Evolutionary conservation across 1,140 invertebrate genomes (phyloP), one percentile per base, ranked within the genome.

Genomic region (Magallana ariakensis): DNA sequence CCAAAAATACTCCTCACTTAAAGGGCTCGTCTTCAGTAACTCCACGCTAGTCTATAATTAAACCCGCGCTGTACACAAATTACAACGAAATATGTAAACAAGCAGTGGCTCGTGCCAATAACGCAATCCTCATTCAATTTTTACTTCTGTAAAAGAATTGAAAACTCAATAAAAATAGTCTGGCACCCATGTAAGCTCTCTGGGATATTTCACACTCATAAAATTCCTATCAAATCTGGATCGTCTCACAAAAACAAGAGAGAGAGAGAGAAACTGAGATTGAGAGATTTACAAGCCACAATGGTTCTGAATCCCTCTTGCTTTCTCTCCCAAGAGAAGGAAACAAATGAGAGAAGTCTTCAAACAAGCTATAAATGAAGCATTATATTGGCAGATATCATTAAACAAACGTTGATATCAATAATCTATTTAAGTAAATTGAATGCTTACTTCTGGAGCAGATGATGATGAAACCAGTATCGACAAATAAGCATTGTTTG

Each of bases 91-190:
- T 75, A 75, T 75, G 66, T 75, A 75, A 75, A 75, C 66, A 75
- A 75, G 9, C 22, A 11, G 33, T 11, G 15, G 33, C 66, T 75
- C 66, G 9, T 26, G 66, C 66, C 66, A 75, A 75, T 75, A 75
- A 75, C 13, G 66, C 66, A 75, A 75, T 75, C 22, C 66, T 75
- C 66, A 75, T 75, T 75, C 66, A 75, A 75, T 75, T 75, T 75
- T 26, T 26, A 75, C 66, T 75, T 75, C 66, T 75, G 66, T 33
- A 75, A 75, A 75, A 26, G 22, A 75, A 75, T 75, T 75, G 22
- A 46, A 46, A 46, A 75, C 22, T 26, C 66, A 75, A 75, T 75
- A 75, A 75, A 75, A 75, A 75, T 22, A 46, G 10, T 22, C 66
- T 33, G 22, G 66, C 22, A 26, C 66, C 8, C 33, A 13, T 26